Evolutionary conservation across 2,113 vertebrate species (phyloP).

Genomic region (Equus quagga): DNA sequence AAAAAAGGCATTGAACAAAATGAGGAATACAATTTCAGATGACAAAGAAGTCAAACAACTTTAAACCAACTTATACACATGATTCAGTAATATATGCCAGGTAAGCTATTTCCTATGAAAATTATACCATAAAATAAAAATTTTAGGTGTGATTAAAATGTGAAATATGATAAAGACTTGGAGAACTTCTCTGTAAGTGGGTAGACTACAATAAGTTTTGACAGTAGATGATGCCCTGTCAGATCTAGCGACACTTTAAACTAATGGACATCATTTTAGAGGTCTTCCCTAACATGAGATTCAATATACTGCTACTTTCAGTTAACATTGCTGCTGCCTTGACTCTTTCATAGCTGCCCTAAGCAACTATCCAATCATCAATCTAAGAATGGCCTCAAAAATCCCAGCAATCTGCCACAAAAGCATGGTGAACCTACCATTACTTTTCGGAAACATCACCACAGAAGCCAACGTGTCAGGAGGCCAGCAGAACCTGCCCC

Average conservation of each 20-base stretch:
- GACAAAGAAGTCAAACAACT: neutral
- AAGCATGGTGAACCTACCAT: fast-evolving
- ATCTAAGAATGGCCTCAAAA: neutral
- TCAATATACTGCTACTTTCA: neutral
- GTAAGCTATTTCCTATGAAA: neutral
- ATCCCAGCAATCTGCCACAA: neutral
- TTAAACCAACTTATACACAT: neutral
- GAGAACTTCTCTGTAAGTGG: neutral
- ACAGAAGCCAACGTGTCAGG: neutral
- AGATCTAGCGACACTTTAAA: neutral
- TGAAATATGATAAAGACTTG: neutral
- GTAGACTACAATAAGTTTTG: neutral
- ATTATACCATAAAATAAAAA: neutral
- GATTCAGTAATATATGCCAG: neutral
- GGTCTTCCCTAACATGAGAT: neutral
- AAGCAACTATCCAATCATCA: neutral
- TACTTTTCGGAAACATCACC: neutral
- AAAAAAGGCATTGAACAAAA: neutral
- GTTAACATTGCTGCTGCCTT: too few relatives aligned
- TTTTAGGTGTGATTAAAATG: neutral
- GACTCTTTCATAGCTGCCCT: neutral
- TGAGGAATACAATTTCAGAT: neutral
- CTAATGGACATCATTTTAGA: neutral
- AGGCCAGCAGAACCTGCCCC: neutral
- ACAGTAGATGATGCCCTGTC: neutral